A percentile compares a stretch with the other conserved stretches of the same genome.
Conservation (phyloP, 2,888 invertebrate genomes). For the Cataglyphis altisquamis region DNA sequence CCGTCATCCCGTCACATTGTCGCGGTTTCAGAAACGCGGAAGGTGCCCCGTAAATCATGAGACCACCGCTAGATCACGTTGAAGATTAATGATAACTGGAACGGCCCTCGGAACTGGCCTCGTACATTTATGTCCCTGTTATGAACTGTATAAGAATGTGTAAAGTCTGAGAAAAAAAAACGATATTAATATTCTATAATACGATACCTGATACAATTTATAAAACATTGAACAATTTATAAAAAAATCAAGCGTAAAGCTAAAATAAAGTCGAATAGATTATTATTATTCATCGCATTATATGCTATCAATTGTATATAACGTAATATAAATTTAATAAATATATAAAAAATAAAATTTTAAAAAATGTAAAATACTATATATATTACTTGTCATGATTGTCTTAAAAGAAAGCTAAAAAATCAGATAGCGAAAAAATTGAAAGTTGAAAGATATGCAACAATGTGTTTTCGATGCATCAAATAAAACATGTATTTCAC, state of each 20-base stretch:
- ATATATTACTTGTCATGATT: neutral
- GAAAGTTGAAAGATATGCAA: neutral
- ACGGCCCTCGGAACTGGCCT: slow-evolving; percentile 38
- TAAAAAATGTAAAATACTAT: neutral
- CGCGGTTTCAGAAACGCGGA: slow-evolving; percentile 46
- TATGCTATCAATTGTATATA: neutral
- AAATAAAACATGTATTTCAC: neutral
- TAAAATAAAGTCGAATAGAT: neutral
- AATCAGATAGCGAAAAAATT: neutral
- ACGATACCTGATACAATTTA: neutral
- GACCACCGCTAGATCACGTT: slow-evolving; percentile 46
- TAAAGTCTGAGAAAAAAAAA: neutral
- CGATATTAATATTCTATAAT: neutral
- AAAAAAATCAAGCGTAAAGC: neutral
- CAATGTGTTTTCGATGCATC: neutral
- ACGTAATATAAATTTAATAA: neutral
- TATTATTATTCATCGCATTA: neutral
- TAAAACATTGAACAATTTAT: neutral
- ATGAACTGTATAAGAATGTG: slow-evolving; percentile 17
- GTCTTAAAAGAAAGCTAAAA: neutral
- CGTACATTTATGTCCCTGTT: slow-evolving; percentile 36
- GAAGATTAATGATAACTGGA: slow-evolving; percentile 64
- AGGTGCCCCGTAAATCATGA: slow-evolving; percentile 53
- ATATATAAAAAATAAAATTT: neutral
- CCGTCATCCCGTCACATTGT: slow-evolving; percentile 51